A percentile compares a stretch with the other conserved stretches of the same genome.
These are phyloP conservation scores for Otocyon megalotis DNA, from an alignment of 2,113 vertebrate species.

Conservation along the genomic window DNA sequence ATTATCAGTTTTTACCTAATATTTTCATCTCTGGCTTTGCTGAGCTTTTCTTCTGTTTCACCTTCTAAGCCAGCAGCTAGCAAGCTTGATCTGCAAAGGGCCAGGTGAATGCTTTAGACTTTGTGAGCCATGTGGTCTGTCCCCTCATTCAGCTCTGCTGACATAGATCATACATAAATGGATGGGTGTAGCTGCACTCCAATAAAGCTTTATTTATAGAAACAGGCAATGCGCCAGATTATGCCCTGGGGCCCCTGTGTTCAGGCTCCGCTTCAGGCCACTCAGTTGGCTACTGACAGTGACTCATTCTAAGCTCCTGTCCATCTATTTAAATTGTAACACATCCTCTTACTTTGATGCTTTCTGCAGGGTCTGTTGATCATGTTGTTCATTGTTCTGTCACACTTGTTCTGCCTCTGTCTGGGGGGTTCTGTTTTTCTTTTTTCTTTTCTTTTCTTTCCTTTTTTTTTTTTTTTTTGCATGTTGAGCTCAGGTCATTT, in stretches of 20 bases:
- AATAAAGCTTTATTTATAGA: neutral
- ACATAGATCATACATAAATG: rapidly evolving
- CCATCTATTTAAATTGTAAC: neutral
- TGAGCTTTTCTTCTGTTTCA: neutral
- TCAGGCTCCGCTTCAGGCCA: neutral
- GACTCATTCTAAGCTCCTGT: neutral
- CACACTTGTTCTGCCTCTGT: too few relatives aligned
- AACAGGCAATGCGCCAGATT: neutral
- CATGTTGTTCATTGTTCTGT: neutral
- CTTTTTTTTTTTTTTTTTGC: too few relatives aligned
- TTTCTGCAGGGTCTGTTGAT: neutral
- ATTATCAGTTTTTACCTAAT: neutral
- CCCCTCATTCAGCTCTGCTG: neutral
- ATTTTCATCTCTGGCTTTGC: too few relatives aligned
- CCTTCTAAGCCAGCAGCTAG: neutral
- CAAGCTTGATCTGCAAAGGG: too few relatives aligned
- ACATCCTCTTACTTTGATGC: rapidly evolving
- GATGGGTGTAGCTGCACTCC: neutral
- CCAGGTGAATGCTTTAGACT: too few relatives aligned
- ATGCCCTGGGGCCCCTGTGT: too few relatives aligned
- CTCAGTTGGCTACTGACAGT: too few relatives aligned
- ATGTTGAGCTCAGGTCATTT: rapidly evolving
- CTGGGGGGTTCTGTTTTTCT: neutral
- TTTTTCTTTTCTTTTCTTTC: too few relatives aligned
- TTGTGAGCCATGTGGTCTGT: rapidly evolving